Evolutionary conservation across 2,797 vertebrate genomes (phyloP).

Genomic region (Myotis pilosus): DNA sequence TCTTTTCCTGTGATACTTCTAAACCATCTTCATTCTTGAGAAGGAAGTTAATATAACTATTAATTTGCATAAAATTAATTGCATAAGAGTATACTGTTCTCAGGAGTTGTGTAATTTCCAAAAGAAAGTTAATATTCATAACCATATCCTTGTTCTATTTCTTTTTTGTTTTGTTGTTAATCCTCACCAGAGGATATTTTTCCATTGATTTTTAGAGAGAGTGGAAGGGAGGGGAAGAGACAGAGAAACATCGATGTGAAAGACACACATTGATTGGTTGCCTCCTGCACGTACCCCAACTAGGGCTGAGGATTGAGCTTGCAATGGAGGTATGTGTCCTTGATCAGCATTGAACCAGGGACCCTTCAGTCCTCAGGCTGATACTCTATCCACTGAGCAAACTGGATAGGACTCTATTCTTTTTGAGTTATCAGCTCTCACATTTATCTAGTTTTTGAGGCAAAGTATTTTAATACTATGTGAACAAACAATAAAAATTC

Average conservation of each 20-base stretch:
- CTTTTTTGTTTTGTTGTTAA: background rate
- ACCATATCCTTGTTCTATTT: constrained; percentile 45
- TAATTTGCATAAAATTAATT: constrained; percentile 59
- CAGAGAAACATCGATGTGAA: too few species aligned
- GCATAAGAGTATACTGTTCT: constrained; percentile 41
- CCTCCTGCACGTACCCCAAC: too few species aligned
- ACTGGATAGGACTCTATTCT: background rate
- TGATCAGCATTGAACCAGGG: too few species aligned
- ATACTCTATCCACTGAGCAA: too few species aligned
- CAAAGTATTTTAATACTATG: constrained; percentile 45
- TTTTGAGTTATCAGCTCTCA: constrained; percentile 59
- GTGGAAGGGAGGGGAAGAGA: too few species aligned
- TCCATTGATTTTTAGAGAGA: too few species aligned
- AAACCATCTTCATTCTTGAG: constrained; percentile 42
- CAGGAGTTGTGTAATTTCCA: constrained; percentile 51
- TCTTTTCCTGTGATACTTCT: background rate
- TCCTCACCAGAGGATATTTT: too few species aligned
- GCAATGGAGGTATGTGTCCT: too few species aligned
- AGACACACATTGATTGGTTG: too few species aligned
- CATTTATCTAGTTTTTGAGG: constrained; percentile 41
- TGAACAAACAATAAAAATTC: constrained; percentile 14
- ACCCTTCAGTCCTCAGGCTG: too few species aligned
- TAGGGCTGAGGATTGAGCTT: too few species aligned
- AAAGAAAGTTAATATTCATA: constrained; percentile 60
- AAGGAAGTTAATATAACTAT: constrained; percentile 24